Conservation (phyloP, 2,888 invertebrate genomes). For the Tachina lurida region DNA sequence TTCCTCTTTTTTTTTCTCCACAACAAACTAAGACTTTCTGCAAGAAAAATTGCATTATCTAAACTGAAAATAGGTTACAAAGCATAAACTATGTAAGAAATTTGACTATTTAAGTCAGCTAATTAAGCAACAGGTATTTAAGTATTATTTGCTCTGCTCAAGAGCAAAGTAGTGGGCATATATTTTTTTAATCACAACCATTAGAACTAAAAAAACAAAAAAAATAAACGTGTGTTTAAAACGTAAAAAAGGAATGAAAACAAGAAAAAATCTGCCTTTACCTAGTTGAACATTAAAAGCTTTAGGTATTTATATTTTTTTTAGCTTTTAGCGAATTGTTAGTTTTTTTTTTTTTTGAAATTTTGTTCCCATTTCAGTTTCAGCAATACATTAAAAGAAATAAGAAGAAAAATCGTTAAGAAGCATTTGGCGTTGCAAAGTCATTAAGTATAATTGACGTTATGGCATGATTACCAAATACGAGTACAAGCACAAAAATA, state of each 20-base stretch:
- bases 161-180: background rate
- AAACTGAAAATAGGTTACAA: too few species aligned
- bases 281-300: conserved; percentile 50
- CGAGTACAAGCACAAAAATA: conserved; percentile 51
- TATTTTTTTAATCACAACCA: conserved; percentile 17
- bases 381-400: conserved; percentile 45
- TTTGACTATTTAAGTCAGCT: too few species aligned
- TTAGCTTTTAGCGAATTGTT: conserved; percentile 57
- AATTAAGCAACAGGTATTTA: conserved; percentile 59
- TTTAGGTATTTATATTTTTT: conserved; percentile 11
- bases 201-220: conserved; percentile 22
- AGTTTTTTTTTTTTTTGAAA: conserved; percentile 1
- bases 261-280: conserved; percentile 43
- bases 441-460: conserved; percentile 71
- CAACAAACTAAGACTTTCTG: too few species aligned
- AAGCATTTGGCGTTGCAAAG: conserved; percentile 67
- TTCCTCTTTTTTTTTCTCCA: too few species aligned
- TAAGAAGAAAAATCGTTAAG: conserved; percentile 47
- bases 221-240: conserved; percentile 14
- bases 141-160: conserved; percentile 19
- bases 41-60: too few species aligned
- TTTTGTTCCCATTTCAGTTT: conserved; percentile 28
- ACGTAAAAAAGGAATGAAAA: background rate
- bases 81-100: too few species aligned
- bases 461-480: conserved; percentile 62